A percentile compares a stretch with the other conserved stretches of the same genome.
Conservation (phyloP, 2,113 vertebrate genomes). For the Clarias magur region DNA sequence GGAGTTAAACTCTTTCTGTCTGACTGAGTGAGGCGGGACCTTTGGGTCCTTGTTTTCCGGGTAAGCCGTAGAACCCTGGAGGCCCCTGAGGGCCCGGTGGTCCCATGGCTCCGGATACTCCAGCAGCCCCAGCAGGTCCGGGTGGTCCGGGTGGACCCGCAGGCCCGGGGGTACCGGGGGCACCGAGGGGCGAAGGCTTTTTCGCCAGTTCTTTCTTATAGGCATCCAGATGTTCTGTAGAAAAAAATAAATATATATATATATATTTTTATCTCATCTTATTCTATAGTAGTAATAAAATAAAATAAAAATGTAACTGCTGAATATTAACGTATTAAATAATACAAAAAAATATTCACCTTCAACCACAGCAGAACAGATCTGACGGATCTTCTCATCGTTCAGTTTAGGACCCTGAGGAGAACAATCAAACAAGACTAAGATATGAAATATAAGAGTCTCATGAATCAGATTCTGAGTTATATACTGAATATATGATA, state of each 20-base stretch:
- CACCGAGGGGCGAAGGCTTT: slow-evolving; percentile 68
- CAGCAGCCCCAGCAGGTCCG: slow-evolving; percentile 67
- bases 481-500: too few species aligned
- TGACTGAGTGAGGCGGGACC: slow-evolving; percentile 58
- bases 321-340: slow-evolving; percentile 7
- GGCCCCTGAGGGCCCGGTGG: slow-evolving; percentile 68
- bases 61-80: slow-evolving; percentile 74
- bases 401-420: slow-evolving; percentile 72
- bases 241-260: neutral
- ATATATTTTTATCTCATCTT: too few species aligned
- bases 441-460: neutral
- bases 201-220: slow-evolving; percentile 74
- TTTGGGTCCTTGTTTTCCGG: slow-evolving; percentile 73
- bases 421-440: neutral
- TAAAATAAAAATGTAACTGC: neutral
- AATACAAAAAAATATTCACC: slow-evolving; percentile 53
- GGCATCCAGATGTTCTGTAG: slow-evolving; percentile 72
- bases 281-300: neutral
- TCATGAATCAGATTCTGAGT: too few species aligned
- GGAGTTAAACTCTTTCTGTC: neutral
- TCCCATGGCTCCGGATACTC: slow-evolving; percentile 66
- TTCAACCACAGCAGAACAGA: slow-evolving; percentile 75
- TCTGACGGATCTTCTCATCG: slow-evolving; percentile 73
- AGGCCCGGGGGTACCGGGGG: slow-evolving; percentile 69
- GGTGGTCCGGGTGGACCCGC: slow-evolving; percentile 67